phyloP scores from a whole-genome alignment of 1,140 invertebrate species.

The Neodiprion virginianus region DNA sequence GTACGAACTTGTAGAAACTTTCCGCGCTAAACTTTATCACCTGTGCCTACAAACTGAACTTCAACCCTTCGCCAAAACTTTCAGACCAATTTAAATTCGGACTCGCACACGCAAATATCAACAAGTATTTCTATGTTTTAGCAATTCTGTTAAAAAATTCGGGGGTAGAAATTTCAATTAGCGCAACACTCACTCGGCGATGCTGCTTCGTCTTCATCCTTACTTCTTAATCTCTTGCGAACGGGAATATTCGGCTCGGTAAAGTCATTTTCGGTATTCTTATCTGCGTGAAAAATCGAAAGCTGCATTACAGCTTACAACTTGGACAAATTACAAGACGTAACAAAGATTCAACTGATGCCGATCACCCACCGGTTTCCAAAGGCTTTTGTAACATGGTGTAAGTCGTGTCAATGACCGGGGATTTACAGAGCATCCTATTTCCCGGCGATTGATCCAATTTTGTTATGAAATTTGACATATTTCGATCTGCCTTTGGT shows the following conservation, averaged over 20 bases:
- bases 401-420: conserved; percentile 22
- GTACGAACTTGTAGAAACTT: conserved; percentile 36
- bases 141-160: not conserved
- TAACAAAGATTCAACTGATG: conserved; percentile 3
- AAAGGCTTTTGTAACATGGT: conserved; percentile 35
- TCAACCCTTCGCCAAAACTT: not conserved
- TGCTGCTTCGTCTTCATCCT: conserved; percentile 49
- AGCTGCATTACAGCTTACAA: not conserved
- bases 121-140: too few species aligned
- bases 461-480: conserved; percentile 47
- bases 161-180: not conserved
- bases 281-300: conserved; percentile 10
- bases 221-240: conserved; percentile 57
- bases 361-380: conserved; percentile 27
- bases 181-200: conserved; percentile 57
- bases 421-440: conserved; percentile 31
- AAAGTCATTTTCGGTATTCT: conserved; percentile 33
- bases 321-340: not conserved
- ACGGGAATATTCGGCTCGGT: conserved; percentile 42
- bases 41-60: not conserved
- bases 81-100: conserved; percentile 8
- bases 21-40: conserved; percentile 22
- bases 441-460: conserved; percentile 48
- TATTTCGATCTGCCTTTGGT: conserved; percentile 25
- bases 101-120: not conserved